Evolutionary conservation across 2,113 vertebrate genomes (phyloP), one percentile per base, ranked within the genome.

Genomic region (Oophaga pumilio): DNA sequence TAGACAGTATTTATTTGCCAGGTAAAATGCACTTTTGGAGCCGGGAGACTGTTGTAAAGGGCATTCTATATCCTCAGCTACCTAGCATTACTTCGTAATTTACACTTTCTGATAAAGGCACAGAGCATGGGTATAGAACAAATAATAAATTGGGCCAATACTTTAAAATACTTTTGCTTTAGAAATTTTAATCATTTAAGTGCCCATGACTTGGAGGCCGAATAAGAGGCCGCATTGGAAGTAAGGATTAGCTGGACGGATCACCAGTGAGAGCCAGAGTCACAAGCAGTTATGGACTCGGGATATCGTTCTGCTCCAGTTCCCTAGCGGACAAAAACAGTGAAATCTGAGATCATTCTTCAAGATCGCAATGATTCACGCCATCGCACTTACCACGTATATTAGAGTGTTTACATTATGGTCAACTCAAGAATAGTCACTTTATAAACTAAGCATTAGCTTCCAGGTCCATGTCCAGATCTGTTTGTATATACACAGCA

Each of bases 41-140:
- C 62, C 81, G 26, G n/a, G 81, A 24, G n/a, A 82, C 50, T 52
- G 24, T 68, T 83, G 81, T 83, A 68, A 83, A 83, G 81, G 43
- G 33, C 62, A 82, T 50, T 15, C 22, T 13, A 68, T 52, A n/a
- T 52, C 56, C 53, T 56, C 24, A 79, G 28, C 24, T 20, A 59
- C 4, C 24, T 59, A 24, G 20, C 17, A 50, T 49, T n/a, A 17
- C 79, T 82, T n/a, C 12, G 43, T 26, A 20, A 59, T 57, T 60
- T 22, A 24, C 17, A 66, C 52, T 68, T 68, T 82, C 11, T 24
- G 33, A 68, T 20, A 60, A 81, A 82, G 15, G 49, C 52, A 18
- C 8, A 76, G 73, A 22, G 43, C n/a, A 57, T 57, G 12, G 15
- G 8, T 8, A 18, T 33, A 77, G 17, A 24, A 15, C 2, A 6